Conservation (phyloP, 2,113 vertebrate species). For the Picathartes gymnocephalus region DNA sequence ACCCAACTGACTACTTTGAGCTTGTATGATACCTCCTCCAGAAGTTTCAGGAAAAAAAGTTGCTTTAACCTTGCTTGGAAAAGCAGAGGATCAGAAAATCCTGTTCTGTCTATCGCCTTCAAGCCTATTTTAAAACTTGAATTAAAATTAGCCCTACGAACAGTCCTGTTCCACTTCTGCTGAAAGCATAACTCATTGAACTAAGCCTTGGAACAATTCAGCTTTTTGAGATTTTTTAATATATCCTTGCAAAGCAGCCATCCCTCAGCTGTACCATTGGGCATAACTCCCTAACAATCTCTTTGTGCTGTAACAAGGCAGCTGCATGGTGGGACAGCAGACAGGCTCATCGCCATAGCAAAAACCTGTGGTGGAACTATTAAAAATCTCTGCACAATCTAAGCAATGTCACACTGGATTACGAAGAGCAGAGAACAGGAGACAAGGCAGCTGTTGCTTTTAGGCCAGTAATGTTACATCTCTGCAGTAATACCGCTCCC, state of each 20-base stretch:
- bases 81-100: not conserved
- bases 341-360: not conserved
- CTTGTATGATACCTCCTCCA: not conserved
- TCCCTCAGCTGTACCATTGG: not conserved
- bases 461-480: not conserved
- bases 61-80: not conserved
- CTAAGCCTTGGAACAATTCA: not conserved
- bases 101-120: not conserved
- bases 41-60: not conserved
- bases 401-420: not conserved
- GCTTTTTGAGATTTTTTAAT: not conserved
- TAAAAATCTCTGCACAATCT: not conserved
- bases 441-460: slow-evolving; percentile 2
- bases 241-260: not conserved
- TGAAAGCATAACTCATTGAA: not conserved
- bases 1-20: not conserved
- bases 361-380: not conserved
- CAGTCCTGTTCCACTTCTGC: not conserved
- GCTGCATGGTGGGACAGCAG: not conserved
- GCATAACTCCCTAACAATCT: not conserved
- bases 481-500: not conserved
- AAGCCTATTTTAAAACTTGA: not conserved
- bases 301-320: not conserved
- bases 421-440: not conserved
- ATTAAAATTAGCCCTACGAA: not conserved